Evolutionary conservation across 23 tunicate genomes (phyloP).

Genomic region (Ciona savignyi): DNA sequence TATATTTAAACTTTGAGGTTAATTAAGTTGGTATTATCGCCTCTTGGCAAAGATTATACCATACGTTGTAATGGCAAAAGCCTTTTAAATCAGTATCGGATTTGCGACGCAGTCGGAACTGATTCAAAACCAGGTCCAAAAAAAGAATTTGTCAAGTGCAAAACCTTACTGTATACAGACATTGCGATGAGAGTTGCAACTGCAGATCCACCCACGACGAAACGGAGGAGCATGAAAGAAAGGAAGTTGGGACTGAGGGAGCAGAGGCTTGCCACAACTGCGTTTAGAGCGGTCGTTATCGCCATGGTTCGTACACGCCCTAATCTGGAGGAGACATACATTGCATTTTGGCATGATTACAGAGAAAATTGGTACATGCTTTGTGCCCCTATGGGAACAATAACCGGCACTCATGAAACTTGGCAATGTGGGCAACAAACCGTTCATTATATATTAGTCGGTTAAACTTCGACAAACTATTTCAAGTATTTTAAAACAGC

Average conservation of each 20-base stretch:
- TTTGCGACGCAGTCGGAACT: too few relatives aligned
- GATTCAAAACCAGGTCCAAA: not conserved
- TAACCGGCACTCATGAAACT: not conserved
- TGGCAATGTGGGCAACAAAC: not conserved
- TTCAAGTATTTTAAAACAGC: too few relatives aligned
- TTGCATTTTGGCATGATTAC: too few relatives aligned
- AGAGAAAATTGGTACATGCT: too few relatives aligned
- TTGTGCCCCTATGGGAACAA: too few relatives aligned
- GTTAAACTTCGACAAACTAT: too few relatives aligned
- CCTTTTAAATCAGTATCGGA: too few relatives aligned
- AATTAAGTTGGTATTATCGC: too few relatives aligned
- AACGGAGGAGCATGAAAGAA: conserved; percentile 24
- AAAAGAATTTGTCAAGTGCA: not conserved
- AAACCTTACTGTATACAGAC: conserved; percentile 52
- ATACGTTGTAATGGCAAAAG: too few relatives aligned
- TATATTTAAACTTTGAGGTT: too few relatives aligned
- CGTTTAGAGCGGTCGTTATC: conserved; percentile 12
- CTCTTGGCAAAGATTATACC: too few relatives aligned
- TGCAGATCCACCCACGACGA: conserved; percentile 30
- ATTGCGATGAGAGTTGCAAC: conserved; percentile 30
- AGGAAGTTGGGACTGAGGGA: conserved; percentile 48
- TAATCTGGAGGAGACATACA: conserved; percentile 17
- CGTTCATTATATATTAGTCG: too few relatives aligned
- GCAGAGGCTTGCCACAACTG: conserved; percentile 29
- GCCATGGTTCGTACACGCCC: conserved; percentile 37